Evolutionary conservation across 2,797 vertebrate species (phyloP).

Genomic region (Hydrolagus colliei): DNA sequence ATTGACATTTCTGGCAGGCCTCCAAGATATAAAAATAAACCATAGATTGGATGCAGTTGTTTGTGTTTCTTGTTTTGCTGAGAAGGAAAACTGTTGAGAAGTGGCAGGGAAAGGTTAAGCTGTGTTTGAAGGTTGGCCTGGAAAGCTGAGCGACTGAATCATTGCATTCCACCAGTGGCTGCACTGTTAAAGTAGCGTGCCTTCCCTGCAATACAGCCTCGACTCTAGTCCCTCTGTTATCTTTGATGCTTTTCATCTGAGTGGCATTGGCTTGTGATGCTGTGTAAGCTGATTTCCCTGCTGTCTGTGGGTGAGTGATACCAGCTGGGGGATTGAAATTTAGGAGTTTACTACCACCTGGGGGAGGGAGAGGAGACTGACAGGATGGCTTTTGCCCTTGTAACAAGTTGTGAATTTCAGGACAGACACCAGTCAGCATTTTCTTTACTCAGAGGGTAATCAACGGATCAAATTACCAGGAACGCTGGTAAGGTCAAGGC

Average conservation of each 20-base stretch:
- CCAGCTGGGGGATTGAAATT: not conserved
- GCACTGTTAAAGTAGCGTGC: not conserved
- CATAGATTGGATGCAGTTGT: conserved; percentile 8
- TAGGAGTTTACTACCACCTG: not conserved
- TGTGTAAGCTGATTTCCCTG: not conserved
- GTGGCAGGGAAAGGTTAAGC: not conserved
- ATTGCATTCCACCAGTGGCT: not conserved
- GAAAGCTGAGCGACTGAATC: not conserved
- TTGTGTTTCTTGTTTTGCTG: conserved; percentile 6
- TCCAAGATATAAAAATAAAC: conserved; percentile 17
- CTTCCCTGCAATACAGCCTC: not conserved
- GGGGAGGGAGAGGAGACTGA: not conserved
- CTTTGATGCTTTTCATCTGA: too few species aligned
- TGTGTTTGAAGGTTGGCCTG: not conserved
- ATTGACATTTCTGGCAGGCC: conserved; percentile 7
- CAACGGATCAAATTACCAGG: too few species aligned
- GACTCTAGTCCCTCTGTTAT: not conserved
- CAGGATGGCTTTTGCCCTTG: too few species aligned
- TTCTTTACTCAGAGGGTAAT: too few species aligned
- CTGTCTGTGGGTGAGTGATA: not conserved
- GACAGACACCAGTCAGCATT: too few species aligned
- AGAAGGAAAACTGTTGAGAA: conserved; percentile 1
- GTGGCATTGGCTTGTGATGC: too few species aligned
- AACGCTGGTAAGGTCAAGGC: too few species aligned
- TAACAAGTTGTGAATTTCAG: too few species aligned